Percentiles rank a stretch among this genome's conserved stretches.
Conservation (phyloP, 2,113 vertebrate genomes). For the Xiphophorus hellerii region DNA sequence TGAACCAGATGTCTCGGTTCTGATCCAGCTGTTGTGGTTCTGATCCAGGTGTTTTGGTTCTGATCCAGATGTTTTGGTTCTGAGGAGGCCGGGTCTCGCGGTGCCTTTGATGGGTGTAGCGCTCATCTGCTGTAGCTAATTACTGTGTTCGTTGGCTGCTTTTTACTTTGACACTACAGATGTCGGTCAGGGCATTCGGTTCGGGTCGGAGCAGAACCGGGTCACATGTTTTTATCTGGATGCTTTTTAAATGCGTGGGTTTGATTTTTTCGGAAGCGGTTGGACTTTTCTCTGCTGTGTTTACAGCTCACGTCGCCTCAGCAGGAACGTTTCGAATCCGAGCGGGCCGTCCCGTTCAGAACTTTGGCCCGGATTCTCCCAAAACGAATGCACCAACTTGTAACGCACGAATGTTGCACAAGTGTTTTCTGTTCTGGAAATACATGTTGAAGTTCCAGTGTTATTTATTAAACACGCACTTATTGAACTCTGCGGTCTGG, state of each 20-base stretch:
- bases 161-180: constrained; percentile 38
- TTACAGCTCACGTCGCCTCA: constrained; percentile 37
- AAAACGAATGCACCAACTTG: constrained; percentile 53
- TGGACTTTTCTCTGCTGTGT: constrained; percentile 37
- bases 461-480: constrained; percentile 73
- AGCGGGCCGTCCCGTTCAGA: constrained; percentile 12
- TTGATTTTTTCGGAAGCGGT: background rate
- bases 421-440: constrained; percentile 68
- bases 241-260: constrained; percentile 25
- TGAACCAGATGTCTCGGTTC: background rate
- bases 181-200: constrained; percentile 39
- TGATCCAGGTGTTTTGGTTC: background rate
- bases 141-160: constrained; percentile 51
- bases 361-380: constrained; percentile 21
- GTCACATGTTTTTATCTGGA: constrained; percentile 32
- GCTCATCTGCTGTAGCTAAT: constrained; percentile 62
- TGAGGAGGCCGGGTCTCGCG: constrained; percentile 35
- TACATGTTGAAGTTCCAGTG: constrained; percentile 48
- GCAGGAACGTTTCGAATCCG: constrained; percentile 34
- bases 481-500: background rate
- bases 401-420: constrained; percentile 77
- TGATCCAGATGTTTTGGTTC: background rate
- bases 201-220: constrained; percentile 15
- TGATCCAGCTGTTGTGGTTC: background rate
- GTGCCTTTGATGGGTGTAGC: constrained; percentile 69